Percentiles rank a stretch among this genome's conserved stretches.
Evolutionary conservation across 2,888 invertebrate species (phyloP).

Genomic region (Standfussiana lucernea): DNA sequence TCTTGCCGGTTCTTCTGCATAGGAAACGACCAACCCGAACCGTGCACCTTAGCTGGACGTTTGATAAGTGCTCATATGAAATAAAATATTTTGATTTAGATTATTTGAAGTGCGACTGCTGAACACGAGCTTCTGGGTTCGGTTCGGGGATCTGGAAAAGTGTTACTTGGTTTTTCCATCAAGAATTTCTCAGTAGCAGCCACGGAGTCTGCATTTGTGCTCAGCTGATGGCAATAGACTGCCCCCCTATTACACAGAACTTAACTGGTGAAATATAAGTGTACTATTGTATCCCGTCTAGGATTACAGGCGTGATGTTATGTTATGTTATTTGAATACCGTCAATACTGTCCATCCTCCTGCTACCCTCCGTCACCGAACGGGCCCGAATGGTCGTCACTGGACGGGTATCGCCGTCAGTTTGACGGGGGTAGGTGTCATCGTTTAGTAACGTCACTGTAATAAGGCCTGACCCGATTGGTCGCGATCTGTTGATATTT

Average conservation of each 20-base stretch:
- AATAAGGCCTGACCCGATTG: conserved; percentile 56
- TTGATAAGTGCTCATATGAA: too few relatives aligned
- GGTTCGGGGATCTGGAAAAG: neutral
- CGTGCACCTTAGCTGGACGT: too few relatives aligned
- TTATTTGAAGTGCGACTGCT: neutral
- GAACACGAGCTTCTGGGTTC: neutral
- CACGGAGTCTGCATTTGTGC: neutral
- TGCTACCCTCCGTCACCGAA: conserved; percentile 35
- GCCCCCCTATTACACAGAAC: neutral
- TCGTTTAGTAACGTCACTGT: conserved; percentile 52
- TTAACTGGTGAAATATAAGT: neutral
- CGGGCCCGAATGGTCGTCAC: conserved; percentile 29
- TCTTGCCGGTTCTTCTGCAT: too few relatives aligned
- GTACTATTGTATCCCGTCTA: neutral
- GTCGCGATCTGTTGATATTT: conserved; percentile 32
- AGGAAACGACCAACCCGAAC: too few relatives aligned
- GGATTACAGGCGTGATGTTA: neutral
- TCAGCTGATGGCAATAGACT: neutral
- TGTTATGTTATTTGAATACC: neutral
- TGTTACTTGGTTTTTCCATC: neutral
- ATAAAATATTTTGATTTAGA: too few relatives aligned
- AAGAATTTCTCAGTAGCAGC: neutral
- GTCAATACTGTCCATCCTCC: conserved; percentile 27
- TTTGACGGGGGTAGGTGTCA: conserved; percentile 60
- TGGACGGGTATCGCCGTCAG: conserved; percentile 30